Evolutionary conservation across 2,797 vertebrate species (phyloP).

Genomic region (Tachyglossus aculeatus): DNA sequence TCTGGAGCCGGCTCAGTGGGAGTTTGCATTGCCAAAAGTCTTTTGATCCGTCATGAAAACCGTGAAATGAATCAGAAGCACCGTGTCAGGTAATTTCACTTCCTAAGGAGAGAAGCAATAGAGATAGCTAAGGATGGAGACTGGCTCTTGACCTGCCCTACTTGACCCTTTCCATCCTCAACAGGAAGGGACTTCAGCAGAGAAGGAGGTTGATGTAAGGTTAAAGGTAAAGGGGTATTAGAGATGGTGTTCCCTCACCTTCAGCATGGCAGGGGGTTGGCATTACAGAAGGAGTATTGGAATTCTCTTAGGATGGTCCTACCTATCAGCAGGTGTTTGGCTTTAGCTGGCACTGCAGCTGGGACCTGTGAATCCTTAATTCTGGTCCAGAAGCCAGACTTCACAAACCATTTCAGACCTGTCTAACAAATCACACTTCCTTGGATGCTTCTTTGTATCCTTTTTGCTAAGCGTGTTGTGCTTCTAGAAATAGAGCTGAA

Average conservation of each 20-base stretch:
- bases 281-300: no score
- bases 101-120: background rate
- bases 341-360: constrained; percentile 18
- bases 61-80: background rate
- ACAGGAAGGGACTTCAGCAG: no score
- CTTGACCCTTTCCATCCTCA: no score
- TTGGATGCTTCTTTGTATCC: no score
- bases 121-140: background rate
- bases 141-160: background rate
- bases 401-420: no score
- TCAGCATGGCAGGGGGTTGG: no score
- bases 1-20: background rate
- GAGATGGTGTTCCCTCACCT: no score
- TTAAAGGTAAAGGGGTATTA: no score
- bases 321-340: background rate
- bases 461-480: no score
- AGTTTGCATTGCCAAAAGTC: constrained; percentile 33
- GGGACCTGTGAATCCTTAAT: constrained; percentile 46
- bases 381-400: constrained; percentile 1
- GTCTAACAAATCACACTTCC: no score
- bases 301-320: constrained; percentile 28
- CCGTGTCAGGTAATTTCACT: background rate
- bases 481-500: no score
- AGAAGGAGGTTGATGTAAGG: no score
- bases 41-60: background rate